A percentile compares a stretch with the other conserved stretches of the same genome.
phyloP scores from a whole-genome alignment of 2,888 invertebrate genomes.

The Schrankia costaestrigalis region DNA sequence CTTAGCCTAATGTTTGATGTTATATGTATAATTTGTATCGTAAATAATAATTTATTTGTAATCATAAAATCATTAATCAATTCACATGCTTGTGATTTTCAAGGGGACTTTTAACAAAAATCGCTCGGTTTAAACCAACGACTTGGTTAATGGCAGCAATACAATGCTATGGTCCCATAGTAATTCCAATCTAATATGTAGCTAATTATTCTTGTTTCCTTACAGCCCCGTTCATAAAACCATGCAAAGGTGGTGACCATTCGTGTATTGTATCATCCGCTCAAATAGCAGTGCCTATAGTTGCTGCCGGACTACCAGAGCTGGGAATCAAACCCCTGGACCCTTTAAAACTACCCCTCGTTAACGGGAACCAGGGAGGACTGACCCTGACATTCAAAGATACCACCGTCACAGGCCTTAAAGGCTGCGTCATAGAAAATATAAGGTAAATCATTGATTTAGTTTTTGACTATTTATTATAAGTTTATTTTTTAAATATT shows the following conservation, averaged over 20 bases:
- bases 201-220: not conserved
- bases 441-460: slow-evolving; percentile 68
- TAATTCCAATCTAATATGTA: no score
- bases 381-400: slow-evolving; percentile 52
- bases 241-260: slow-evolving; percentile 53
- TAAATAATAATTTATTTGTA: no score
- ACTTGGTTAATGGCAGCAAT: no score
- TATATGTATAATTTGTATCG: no score
- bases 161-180: no score
- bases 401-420: slow-evolving; percentile 56
- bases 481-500: no score
- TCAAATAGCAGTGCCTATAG: slow-evolving; percentile 46
- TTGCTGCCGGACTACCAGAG: slow-evolving; percentile 55
- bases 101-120: no score
- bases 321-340: slow-evolving; percentile 55
- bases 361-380: slow-evolving; percentile 52
- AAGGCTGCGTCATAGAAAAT: slow-evolving; percentile 50
- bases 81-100: no score
- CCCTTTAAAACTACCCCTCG: slow-evolving; percentile 49
- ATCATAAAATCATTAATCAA: no score
- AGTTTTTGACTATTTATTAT: no score
- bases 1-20: no score
- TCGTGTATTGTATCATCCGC: slow-evolving; percentile 49
- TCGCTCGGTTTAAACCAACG: no score
- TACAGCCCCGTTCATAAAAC: slow-evolving; percentile 62